A percentile compares a stretch with the other conserved stretches of the same genome.
phyloP scores from a whole-genome alignment of 1,140 invertebrate genomes.

The Cherax quadricarinatus region DNA sequence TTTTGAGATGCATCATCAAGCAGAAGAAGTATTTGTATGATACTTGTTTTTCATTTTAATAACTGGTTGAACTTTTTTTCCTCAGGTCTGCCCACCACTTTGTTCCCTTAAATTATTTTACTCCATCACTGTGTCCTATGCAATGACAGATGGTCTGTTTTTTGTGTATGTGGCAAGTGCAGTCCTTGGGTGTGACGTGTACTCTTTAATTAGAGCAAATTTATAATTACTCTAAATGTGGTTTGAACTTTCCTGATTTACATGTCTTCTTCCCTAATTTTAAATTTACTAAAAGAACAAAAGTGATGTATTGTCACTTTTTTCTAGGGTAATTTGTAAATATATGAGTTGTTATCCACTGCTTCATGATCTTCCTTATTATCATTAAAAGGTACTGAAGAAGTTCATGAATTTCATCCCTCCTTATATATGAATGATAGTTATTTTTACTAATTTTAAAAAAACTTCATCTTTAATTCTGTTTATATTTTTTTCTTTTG shows the following conservation, averaged over 20 bases:
- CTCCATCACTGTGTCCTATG: conserved; percentile 65
- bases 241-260: not conserved
- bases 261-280: not conserved
- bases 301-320: not conserved
- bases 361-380: not conserved
- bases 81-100: conserved; percentile 40
- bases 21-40: conserved; percentile 32
- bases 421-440: not conserved
- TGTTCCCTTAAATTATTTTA: conserved; percentile 47
- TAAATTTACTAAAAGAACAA: not conserved
- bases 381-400: not conserved
- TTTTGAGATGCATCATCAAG: conserved; percentile 42
- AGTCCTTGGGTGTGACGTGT: conserved; percentile 42
- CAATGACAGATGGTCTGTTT: conserved; percentile 56
- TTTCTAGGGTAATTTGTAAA: conserved; percentile 12
- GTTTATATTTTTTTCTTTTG: not conserved
- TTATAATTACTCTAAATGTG: not conserved
- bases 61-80: conserved; percentile 5
- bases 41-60: conserved; percentile 30
- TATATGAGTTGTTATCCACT: conserved; percentile 5
- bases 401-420: not conserved
- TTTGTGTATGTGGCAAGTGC: conserved; percentile 44
- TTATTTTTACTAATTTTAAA: not conserved
- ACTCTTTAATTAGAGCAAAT: not conserved
- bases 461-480: not conserved